These are phyloP conservation scores for Nymphalis c-album DNA, from an alignment of 2,888 invertebrate species.

Conservation along the genomic window DNA sequence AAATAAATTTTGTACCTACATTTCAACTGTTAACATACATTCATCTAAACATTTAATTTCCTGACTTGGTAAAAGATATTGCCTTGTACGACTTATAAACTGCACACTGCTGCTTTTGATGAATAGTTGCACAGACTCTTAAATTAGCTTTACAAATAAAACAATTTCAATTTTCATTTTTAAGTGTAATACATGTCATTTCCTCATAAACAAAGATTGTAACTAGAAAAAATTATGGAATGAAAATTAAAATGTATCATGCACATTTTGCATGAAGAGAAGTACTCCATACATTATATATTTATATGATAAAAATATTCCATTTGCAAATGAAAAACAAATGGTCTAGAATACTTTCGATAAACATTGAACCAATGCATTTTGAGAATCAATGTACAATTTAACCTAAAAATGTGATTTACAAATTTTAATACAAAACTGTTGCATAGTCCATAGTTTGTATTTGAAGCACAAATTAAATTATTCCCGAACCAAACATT, in stretches of 20 bases:
- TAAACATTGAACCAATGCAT: slow-evolving; percentile 52
- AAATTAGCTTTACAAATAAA: slow-evolving; percentile 3
- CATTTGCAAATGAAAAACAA: slow-evolving; percentile 11
- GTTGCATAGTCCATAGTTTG: slow-evolving; percentile 62
- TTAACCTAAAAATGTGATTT: slow-evolving; percentile 56
- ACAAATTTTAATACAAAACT: slow-evolving; percentile 63
- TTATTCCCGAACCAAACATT: slow-evolving; percentile 41
- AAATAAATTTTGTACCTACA: background rate
- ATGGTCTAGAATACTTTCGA: slow-evolving; percentile 37
- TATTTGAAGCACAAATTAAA: slow-evolving; percentile 65
- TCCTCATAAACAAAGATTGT: background rate
- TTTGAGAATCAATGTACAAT: slow-evolving; percentile 53
- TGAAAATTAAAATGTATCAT: slow-evolving; percentile 14
- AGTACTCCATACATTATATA: background rate
- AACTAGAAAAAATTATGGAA: slow-evolving; percentile 22
- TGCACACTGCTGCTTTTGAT: slow-evolving; percentile 29
- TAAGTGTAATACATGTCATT: background rate
- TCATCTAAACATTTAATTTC: background rate
- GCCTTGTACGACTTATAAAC: slow-evolving; percentile 9
- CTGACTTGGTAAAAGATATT: slow-evolving; percentile 11
- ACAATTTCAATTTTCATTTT: background rate
- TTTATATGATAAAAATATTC: background rate
- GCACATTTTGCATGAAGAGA: background rate
- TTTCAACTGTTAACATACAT: background rate
- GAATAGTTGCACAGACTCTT: slow-evolving; percentile 18